Evolutionary conservation across 64 coral and sea anemone genomes (phyloP), one percentile per base, ranked within the genome.

Genomic region (Montipora capricornis): DNA sequence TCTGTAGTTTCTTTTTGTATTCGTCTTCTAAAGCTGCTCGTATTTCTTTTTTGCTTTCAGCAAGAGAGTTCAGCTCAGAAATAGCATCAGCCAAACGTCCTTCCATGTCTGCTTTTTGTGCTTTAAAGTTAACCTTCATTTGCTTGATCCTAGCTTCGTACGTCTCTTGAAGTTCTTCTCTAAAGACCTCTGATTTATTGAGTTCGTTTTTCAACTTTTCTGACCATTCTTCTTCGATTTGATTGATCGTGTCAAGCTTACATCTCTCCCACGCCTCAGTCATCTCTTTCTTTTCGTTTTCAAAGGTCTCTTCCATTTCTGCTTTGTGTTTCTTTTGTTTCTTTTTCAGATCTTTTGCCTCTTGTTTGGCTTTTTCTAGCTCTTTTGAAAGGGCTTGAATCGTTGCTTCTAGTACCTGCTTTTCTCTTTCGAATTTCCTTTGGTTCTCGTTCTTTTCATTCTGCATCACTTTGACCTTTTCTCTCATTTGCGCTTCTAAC

Each of bases 211-310:
- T 80, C 77, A 91, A 70, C 12, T 95, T 98, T 62, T 88, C 79
- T 75, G 87, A 89, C 62, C 94, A 64, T 89, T 94, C 96, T 12
- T 94, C 93, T 60, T 97, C 96, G 26, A 95, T 95, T 89, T 92
- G 90, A 2, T 94, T 75, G 45, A 92, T 91, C 6, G 87, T 78
- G 55, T 89, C 96, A 22, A 95, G 77, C 92, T 94, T 98, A 6
- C 81, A 79, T 29, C 89, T 95, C 13, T 88, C 85, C 44, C 94
- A 80, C 9, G 69, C 52, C 52, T 95, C 77, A 37, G 83, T 82
- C 20, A 92, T 80, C 60, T 88, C 44, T 70, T 92, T 98, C 76
- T 88, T 94, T 91, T 98, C 96, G 49, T 92, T 93, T 89, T 82
- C 89, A 62, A 93, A 94, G 3, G 93, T 80, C 80, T 92, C 52